A percentile compares a stretch with the other conserved stretches of the same genome.
Evolutionary conservation across 2,797 vertebrate species (phyloP).

Genomic region (Geotrypetes seraphini): DNA sequence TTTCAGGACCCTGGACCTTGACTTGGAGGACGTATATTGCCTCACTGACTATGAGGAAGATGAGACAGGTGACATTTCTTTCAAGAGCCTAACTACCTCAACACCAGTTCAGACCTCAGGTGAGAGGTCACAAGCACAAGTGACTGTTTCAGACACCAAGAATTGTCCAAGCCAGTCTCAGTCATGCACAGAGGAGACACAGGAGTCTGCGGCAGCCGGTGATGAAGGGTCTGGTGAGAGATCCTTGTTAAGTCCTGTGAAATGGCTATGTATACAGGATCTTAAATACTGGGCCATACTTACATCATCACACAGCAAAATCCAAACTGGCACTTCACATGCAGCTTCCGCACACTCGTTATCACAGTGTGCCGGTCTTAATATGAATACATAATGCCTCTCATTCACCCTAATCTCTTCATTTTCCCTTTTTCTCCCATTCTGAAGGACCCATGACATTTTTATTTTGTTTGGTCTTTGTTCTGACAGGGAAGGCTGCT

Average conservation of each 20-base stretch:
- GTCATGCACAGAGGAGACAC: conserved; percentile 67
- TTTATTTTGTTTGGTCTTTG: conserved; percentile 3
- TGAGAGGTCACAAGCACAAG: conserved; percentile 70
- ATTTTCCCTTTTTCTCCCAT: no score
- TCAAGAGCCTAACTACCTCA: conserved; percentile 63
- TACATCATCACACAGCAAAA: conserved; percentile 47
- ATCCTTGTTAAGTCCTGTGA: conserved; percentile 65
- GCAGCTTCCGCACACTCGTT: conserved; percentile 41
- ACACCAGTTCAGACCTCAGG: conserved; percentile 69
- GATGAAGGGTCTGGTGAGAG: conserved; percentile 93
- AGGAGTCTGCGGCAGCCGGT: conserved; percentile 53
- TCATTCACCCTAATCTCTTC: no score
- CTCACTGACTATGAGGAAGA: conserved; percentile 92
- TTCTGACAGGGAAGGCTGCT: conserved; percentile 49
- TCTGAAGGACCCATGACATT: no score
- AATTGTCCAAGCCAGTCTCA: conserved; percentile 53
- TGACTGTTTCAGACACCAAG: conserved; percentile 58
- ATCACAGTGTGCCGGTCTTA: neutral
- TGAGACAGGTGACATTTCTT: conserved; percentile 75
- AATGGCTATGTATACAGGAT: conserved; percentile 55
- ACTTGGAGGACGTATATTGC: conserved; percentile 90
- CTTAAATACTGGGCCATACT: conserved; percentile 58
- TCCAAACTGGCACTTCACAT: conserved; percentile 44
- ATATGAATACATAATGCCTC: neutral
- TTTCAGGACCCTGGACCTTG: conserved; percentile 83